Base-by-base conservation (phyloP, 2,113 vertebrate species). In the Notarius lentiginosus region DNA sequence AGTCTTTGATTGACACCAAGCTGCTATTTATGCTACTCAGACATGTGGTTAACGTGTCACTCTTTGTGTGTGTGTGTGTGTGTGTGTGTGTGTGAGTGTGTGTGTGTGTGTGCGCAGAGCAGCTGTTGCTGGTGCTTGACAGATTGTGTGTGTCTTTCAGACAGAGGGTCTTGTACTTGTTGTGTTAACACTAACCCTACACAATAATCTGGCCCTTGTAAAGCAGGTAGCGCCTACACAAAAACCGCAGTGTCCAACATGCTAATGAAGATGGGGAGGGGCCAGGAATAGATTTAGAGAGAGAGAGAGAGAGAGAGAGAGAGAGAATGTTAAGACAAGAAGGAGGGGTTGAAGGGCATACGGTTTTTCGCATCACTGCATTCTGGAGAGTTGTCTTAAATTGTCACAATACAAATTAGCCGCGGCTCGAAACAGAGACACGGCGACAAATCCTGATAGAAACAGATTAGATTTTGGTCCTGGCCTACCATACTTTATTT, bases 361-460 rank as follows among this genome's bases (percentile, higher is more conserved):
- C 91, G 92, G 91, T 77, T 95, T 95, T 90, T 90, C 92, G 96
- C 95, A 94, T 96, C 95, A 91, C 91, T 94, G 92, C 95, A 94
- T 93, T 91, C 91, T 96, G 95, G 94, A 96, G 95, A 95, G 95
- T 95, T 95, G 94, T 94, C 96, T 96, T 95, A 95, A 96, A 95
- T 95, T 94, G 94, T 94, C 96, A 96, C 96, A 97, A 96, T 96
- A 96, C 96, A 96, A 96, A 97, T 97, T 96, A 97, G 96, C 96
- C 93, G 92, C 92, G 93, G 94, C 93, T 91, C 85, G 92, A 95
- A 94, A 95, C 94, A 93, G 86, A 91, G 90, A 93, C 91, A 90
- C 79, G 88, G 84, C 87, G 89, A 87, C 85, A 92, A 90, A 92
- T 91, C 91, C 95, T 93, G 93, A 95, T 96, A 96, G 98, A 96